Evolutionary conservation across 2,888 invertebrate species (phyloP).

Genomic region (Apoderus coryli): DNA sequence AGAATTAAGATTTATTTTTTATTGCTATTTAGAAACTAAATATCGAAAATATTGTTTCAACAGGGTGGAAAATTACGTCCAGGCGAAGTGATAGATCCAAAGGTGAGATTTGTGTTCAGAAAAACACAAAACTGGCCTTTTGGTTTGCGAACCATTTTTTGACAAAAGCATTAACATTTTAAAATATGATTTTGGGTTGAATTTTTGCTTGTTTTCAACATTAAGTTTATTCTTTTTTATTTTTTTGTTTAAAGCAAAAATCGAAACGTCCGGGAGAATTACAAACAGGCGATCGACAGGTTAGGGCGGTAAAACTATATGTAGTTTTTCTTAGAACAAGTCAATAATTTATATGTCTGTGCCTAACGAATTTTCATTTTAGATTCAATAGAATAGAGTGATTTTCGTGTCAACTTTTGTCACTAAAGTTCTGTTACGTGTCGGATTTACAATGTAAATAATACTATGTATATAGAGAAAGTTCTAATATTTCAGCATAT

Average conservation of each 20-base stretch:
- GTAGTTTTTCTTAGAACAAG: conserved; percentile 17
- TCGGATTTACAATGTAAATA: too few species aligned
- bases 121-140: conserved; percentile 33
- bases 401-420: too few species aligned
- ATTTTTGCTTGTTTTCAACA: too few species aligned
- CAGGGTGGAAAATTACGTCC: conserved; percentile 64
- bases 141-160: too few species aligned
- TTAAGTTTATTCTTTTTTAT: conserved; percentile 29
- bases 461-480: conserved; percentile 4
- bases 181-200: too few species aligned
- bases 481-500: conserved; percentile 6
- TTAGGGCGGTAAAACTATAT: conserved; percentile 36
- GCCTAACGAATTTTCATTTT: conserved; percentile 26
- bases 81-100: conserved; percentile 60
- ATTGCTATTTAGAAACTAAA: too few species aligned
- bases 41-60: conserved; percentile 31
- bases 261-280: conserved; percentile 67
- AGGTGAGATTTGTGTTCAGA: conserved; percentile 56
- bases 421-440: too few species aligned
- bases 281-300: conserved; percentile 45
- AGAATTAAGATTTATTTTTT: too few species aligned
- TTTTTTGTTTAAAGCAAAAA: conserved; percentile 51
- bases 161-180: too few species aligned
- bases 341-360: conserved; percentile 29
- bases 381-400: conserved; percentile 12